Base-by-base conservation (phyloP, 2,797 vertebrate genomes). In the Phataginus tetradactyla region DNA sequence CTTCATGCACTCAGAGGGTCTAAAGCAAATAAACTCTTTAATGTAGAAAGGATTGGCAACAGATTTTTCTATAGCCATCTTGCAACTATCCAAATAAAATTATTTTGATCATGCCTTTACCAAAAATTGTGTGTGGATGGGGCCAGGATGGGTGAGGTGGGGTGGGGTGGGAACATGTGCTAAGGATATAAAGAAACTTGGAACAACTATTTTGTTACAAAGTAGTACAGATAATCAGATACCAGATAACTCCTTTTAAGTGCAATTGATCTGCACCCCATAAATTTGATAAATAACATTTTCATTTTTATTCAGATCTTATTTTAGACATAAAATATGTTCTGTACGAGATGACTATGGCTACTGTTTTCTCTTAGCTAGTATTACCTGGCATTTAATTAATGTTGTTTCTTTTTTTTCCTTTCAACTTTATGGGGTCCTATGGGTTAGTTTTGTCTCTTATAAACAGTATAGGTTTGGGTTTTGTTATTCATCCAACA, bases 361-460 rank as follows among this genome's bases (percentile, higher is more conserved):
- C 64, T 68, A 68, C 17, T 68, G 7, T 57, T 88, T 88, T 88
- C 23, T 85, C 91, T 88, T 49, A 90, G 59, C 21, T 77, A 25
- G 5, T 21, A 39, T 63, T 88, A 72, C 20, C 13, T 57, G n/a
- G 7, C 29, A 64, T 72, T 14, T 79, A 69, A 86, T 23, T 61
- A 71, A 20, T 18, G 15, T 66, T 49, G 18, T 34, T 69, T 45
- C 45, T 45, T 71, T 45, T 63, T 39, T 86, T 90, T 69, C 6
- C 10, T 7, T 64, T 86, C 29, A 34, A 64, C 53, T 92, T 95
- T 63, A 90, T 86, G 68, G 20, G 7, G 39, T 7, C 66, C 75
- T n/a, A 29, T 63, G 39, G 49, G 64, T 97, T 96, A 93, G n/a
- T 68, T 95, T 84, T 79, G 51, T 92, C 59, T 25, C 10, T 37